Conservation (phyloP, 2,888 invertebrate genomes). For the Carcina quercana region DNA sequence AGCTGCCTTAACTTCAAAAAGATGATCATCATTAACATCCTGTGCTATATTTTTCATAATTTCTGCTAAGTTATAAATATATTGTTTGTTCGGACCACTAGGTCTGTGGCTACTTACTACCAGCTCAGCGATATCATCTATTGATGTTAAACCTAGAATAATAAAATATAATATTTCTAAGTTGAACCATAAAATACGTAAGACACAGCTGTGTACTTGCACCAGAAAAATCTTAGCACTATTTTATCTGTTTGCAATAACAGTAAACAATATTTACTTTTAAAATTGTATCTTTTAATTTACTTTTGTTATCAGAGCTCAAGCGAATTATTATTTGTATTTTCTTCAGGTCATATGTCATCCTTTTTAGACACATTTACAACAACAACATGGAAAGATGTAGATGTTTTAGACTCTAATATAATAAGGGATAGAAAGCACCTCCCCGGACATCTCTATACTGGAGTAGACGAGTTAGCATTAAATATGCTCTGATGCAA, state of each 20-base stretch:
- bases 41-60: constrained; percentile 86
- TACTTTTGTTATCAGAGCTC: neutral
- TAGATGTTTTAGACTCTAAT: too few species aligned
- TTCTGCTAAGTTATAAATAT: constrained; percentile 88
- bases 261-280: neutral
- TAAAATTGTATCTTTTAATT: neutral
- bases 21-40: constrained; percentile 82
- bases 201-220: neutral
- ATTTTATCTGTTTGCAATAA: neutral
- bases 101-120: constrained; percentile 84
- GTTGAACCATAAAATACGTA: neutral
- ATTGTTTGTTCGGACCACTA: constrained; percentile 94
- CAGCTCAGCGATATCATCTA: constrained; percentile 86
- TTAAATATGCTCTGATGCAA: too few species aligned
- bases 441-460: too few species aligned
- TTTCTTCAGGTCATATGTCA: too few species aligned
- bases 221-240: neutral
- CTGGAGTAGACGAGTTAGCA: too few species aligned
- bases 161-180: neutral
- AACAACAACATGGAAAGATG: too few species aligned
- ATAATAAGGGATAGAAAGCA: too few species aligned
- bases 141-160: constrained; percentile 80
- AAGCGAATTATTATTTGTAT: too few species aligned
- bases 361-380: too few species aligned
- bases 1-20: constrained; percentile 80